These are phyloP conservation scores for Caranx ignobilis DNA, from an alignment of 2,113 vertebrate genomes.

Conservation along the genomic window DNA sequence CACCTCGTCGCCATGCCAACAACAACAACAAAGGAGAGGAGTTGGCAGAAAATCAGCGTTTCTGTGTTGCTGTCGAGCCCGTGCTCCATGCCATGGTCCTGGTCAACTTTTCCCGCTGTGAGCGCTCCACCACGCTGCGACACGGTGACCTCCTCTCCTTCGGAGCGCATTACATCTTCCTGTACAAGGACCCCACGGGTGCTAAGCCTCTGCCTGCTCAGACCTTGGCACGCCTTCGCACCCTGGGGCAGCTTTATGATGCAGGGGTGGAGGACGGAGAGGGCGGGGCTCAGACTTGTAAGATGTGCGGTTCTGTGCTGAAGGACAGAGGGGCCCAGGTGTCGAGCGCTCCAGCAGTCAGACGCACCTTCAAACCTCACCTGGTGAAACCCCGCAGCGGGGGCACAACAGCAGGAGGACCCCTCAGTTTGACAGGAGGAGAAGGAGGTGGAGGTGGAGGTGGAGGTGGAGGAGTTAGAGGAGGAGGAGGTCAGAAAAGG, in stretches of 20 bases:
- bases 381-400: conserved; percentile 60
- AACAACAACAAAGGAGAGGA: conserved; percentile 65
- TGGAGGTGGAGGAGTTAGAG: conserved; percentile 39
- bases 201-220: conserved; percentile 88
- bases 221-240: conserved; percentile 87
- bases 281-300: conserved; percentile 78
- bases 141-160: conserved; percentile 96
- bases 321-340: conserved; percentile 67
- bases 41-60: conserved; percentile 64
- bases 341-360: conserved; percentile 21
- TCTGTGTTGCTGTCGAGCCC: conserved; percentile 83
- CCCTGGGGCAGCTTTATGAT: conserved; percentile 79
- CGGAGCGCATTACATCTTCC: conserved; percentile 93
- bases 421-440: conserved; percentile 38
- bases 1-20: conserved; percentile 62
- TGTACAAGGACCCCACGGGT: conserved; percentile 92
- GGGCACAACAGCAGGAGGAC: conserved; percentile 16
- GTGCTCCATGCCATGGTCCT: conserved; percentile 86
- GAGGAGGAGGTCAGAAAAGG: conserved; percentile 79
- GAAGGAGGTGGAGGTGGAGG: conserved; percentile 59
- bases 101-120: conserved; percentile 90
- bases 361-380: conserved; percentile 67
- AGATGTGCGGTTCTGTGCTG: conserved; percentile 86
- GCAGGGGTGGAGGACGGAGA: conserved; percentile 58
- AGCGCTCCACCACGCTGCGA: conserved; percentile 85